A percentile compares a stretch with the other conserved stretches of the same genome.
Evolutionary conservation across 1,140 invertebrate genomes (phyloP).

Genomic region (Aphelenchoides besseyi): DNA sequence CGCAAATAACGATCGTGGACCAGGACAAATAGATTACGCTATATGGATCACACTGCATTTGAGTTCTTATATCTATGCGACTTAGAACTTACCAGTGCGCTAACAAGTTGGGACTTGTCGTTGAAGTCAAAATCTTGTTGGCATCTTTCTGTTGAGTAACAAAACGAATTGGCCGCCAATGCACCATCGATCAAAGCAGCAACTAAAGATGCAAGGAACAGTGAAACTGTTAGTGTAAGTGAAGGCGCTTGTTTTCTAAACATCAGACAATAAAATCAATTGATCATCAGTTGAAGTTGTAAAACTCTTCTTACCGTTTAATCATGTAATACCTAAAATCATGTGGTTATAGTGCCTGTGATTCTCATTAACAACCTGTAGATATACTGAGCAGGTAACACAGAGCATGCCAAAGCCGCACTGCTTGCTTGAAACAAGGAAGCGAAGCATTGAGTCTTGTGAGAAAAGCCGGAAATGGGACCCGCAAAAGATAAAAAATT

Average conservation of each 20-base stretch:
- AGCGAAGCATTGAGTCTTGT: neutral
- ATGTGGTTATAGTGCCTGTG: neutral
- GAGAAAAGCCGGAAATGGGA: neutral
- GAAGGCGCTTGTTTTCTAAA: neutral
- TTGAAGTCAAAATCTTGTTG: neutral
- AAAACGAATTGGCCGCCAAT: neutral
- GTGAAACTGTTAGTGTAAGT: neutral
- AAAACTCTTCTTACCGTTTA: neutral
- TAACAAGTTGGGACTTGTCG: neutral
- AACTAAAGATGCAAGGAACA: neutral
- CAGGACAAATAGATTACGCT: neutral
- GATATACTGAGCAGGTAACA: neutral
- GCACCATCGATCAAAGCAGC: neutral
- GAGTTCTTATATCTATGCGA: neutral
- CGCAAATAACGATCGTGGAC: neutral
- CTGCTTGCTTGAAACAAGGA: neutral
- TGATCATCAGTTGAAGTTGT: neutral
- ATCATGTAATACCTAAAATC: neutral
- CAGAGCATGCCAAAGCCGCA: neutral
- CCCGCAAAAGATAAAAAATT: neutral
- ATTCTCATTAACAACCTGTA: neutral
- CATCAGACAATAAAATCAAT: no score
- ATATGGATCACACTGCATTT: neutral
- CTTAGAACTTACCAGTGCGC: neutral
- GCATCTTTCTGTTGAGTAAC: neutral